Evolutionary conservation across 1,140 invertebrate species (phyloP).

Genomic region (Euura saliciscinereae): DNA sequence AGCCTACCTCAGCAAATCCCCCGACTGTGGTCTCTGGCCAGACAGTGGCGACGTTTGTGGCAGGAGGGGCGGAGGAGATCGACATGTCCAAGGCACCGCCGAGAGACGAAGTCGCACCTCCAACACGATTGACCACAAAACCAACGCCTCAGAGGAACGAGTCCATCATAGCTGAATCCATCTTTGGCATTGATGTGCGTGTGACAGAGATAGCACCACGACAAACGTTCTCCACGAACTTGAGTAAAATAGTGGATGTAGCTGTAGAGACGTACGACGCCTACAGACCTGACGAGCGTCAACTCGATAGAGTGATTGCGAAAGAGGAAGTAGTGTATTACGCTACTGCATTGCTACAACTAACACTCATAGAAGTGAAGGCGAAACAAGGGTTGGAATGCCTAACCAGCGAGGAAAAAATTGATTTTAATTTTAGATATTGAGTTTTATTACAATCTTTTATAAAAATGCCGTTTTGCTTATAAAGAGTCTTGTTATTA

Average conservation of each 20-base stretch:
- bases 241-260: conserved; percentile 15
- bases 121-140: conserved; percentile 18
- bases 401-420: conserved; percentile 18
- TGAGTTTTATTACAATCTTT: no score
- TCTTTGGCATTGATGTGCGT: conserved; percentile 26
- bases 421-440: no score
- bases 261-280: conserved; percentile 22
- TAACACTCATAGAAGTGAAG: conserved; percentile 26
- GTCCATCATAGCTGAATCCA: conserved; percentile 26
- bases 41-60: no score
- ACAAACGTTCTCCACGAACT: conserved; percentile 24
- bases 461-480: no score
- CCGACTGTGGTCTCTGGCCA: no score
- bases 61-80: not conserved
- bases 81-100: not conserved
- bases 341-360: conserved; percentile 19
- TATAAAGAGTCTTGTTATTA: no score
- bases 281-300: conserved; percentile 19
- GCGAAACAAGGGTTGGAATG: conserved; percentile 26
- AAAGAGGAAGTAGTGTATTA: conserved; percentile 26
- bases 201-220: conserved; percentile 28
- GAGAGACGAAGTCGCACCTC: conserved; percentile 5
- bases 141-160: conserved; percentile 29
- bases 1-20: no score
- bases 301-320: conserved; percentile 20